A percentile compares a stretch with the other conserved stretches of the same genome.
Evolutionary conservation across 2,888 invertebrate genomes (phyloP).

Genomic region (Apodemia duryi): DNA sequence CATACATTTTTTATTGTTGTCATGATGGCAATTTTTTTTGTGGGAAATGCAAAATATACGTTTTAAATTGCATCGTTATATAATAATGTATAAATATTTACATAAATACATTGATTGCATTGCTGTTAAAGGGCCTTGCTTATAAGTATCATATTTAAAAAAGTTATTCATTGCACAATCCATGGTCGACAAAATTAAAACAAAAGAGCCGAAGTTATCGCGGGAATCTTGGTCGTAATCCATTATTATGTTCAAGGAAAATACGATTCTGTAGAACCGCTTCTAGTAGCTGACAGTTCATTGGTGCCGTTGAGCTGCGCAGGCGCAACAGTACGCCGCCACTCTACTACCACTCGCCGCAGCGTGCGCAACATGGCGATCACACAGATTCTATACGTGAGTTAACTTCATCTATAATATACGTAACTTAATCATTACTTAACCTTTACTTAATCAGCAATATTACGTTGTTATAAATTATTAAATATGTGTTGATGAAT

Average conservation of each 20-base stretch:
- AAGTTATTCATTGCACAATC: not conserved
- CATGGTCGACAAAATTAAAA: slow-evolving; percentile 11
- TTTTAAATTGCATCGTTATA: too few relatives aligned
- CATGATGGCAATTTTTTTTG: too few relatives aligned
- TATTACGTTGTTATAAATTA: not conserved
- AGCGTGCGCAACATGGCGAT: slow-evolving; percentile 61
- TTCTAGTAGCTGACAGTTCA: slow-evolving; percentile 45
- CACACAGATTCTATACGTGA: slow-evolving; percentile 36
- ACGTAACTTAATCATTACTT: slow-evolving; percentile 9
- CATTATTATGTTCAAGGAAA: slow-evolving; percentile 33
- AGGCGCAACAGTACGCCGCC: slow-evolving; percentile 52
- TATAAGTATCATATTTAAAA: not conserved
- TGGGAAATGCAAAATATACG: too few relatives aligned
- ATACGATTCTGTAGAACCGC: slow-evolving; percentile 33
- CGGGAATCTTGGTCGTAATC: slow-evolving; percentile 29
- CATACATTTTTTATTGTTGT: too few relatives aligned
- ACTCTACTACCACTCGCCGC: slow-evolving; percentile 63
- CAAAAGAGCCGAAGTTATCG: slow-evolving; percentile 20
- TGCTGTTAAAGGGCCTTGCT: slow-evolving; percentile 2
- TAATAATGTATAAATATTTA: not conserved
- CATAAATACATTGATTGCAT: not conserved
- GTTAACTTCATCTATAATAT: slow-evolving; percentile 24
- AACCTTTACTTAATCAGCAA: not conserved
- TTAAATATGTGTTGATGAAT: not conserved
- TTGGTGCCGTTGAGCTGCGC: slow-evolving; percentile 48